Percentiles rank a stretch among this genome's conserved stretches.
These are phyloP conservation scores for Encarsia formosa DNA, from an alignment of 2,888 invertebrate species.

Conservation along the genomic window DNA sequence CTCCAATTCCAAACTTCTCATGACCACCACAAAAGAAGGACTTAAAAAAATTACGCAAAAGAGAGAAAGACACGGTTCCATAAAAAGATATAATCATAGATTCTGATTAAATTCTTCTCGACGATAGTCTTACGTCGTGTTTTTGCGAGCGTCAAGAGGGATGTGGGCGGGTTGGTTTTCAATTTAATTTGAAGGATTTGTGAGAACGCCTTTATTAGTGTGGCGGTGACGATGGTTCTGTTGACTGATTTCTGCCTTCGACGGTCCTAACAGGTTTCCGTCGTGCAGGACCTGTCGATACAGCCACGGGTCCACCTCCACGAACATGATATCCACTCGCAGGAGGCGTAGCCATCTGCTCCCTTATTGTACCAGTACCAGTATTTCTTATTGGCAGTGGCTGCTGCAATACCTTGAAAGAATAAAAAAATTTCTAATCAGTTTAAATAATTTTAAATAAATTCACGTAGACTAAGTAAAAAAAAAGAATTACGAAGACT, in stretches of 20 bases:
- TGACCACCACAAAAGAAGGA: too few relatives aligned
- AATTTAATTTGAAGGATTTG: constrained; percentile 20
- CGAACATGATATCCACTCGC: constrained; percentile 45
- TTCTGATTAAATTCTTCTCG: too few relatives aligned
- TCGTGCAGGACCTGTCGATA: constrained; percentile 48
- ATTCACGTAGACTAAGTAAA: too few relatives aligned
- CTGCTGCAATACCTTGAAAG: constrained; percentile 45
- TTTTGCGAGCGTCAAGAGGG: too few relatives aligned
- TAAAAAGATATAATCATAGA: too few relatives aligned
- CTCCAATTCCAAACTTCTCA: background rate
- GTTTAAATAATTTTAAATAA: too few relatives aligned
- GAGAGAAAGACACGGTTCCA: too few relatives aligned
- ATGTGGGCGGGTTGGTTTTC: constrained; percentile 12
- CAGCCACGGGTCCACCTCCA: constrained; percentile 47
- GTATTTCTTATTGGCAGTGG: constrained; percentile 48
- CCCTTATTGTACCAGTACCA: constrained; percentile 49
- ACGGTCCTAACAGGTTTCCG: constrained; percentile 53
- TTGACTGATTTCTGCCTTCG: constrained; percentile 52
- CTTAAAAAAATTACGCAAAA: too few relatives aligned
- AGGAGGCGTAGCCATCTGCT: constrained; percentile 45
- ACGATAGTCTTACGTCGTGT: too few relatives aligned
- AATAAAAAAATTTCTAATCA: too few relatives aligned
- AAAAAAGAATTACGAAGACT: too few relatives aligned
- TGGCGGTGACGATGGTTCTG: constrained; percentile 53
- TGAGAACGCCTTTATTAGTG: constrained; percentile 48